Evolutionary conservation across 2,888 invertebrate species (phyloP).

Genomic region (Hoplodrina blanda): DNA sequence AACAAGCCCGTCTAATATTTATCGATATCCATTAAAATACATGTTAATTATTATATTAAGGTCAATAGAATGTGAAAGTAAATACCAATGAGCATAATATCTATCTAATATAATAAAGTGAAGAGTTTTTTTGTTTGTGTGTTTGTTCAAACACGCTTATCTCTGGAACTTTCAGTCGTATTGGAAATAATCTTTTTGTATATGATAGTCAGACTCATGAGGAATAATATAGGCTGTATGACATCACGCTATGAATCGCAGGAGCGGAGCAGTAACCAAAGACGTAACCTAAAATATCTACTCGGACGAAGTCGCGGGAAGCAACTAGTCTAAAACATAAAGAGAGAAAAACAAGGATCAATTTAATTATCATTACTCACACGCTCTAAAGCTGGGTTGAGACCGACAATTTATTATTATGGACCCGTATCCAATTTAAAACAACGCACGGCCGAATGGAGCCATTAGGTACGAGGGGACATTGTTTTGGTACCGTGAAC

Average conservation of each 20-base stretch:
- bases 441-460: conserved; percentile 87
- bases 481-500: conserved; percentile 86
- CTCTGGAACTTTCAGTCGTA: too few relatives aligned
- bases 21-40: conserved; percentile 53
- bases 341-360: conserved; percentile 83
- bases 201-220: too few relatives aligned
- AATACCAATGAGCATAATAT: conserved; percentile 55
- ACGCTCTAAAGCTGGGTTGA: conserved; percentile 85
- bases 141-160: too few relatives aligned
- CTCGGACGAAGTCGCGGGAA: too few relatives aligned
- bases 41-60: conserved; percentile 45
- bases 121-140: too few relatives aligned
- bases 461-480: conserved; percentile 84
- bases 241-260: too few relatives aligned
- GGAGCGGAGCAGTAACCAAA: too few relatives aligned
- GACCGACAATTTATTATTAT: conserved; percentile 90
- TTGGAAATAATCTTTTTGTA: too few relatives aligned
- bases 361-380: conserved; percentile 90
- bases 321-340: conserved; percentile 60
- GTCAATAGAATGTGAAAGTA: conserved; percentile 50
- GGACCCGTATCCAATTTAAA: conserved; percentile 91
- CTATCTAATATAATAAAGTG: too few relatives aligned
- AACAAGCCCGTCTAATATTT: conserved; percentile 29
- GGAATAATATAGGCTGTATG: too few relatives aligned
- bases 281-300: too few relatives aligned